A percentile compares a stretch with the other conserved stretches of the same genome.
phyloP scores from a whole-genome alignment of 2,888 invertebrate species.

The Stenoptilia bipunctidactyla region DNA sequence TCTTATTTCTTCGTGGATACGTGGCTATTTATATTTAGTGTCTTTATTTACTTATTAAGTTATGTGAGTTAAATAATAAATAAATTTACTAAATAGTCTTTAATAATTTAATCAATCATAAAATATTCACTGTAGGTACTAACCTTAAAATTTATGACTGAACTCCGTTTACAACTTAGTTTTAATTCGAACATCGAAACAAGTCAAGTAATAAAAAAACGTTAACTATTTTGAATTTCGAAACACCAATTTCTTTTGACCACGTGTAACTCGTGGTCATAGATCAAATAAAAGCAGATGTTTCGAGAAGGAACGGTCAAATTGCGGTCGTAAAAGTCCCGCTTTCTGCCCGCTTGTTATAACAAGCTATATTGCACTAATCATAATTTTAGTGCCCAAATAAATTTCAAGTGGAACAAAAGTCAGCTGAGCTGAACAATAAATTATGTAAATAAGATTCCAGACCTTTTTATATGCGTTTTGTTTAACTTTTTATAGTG shows the following conservation, averaged over 20 bases:
- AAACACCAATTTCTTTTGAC: conserved; percentile 8
- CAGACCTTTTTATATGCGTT: no score
- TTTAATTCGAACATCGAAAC: conserved; percentile 33
- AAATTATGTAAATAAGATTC: conserved; percentile 20
- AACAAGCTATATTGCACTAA: conserved; percentile 33
- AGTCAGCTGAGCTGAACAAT: conserved; percentile 20
- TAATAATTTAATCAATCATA: neutral
- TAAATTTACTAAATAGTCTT: neutral
- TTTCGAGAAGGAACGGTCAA: conserved; percentile 15
- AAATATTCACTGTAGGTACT: neutral
- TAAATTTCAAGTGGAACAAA: conserved; percentile 44
- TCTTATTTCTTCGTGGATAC: conserved; percentile 37
- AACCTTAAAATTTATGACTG: neutral
- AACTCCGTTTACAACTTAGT: conserved; percentile 19
- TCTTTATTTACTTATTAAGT: conserved; percentile 5
- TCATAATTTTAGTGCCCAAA: conserved; percentile 56
- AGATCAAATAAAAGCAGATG: conserved; percentile 45
- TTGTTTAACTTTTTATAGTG: no score
- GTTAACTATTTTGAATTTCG: no score
- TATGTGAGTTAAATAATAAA: neutral
- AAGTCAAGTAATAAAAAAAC: neutral
- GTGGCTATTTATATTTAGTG: neutral
- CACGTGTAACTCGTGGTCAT: conserved; percentile 22
- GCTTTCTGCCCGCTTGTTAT: conserved; percentile 44
- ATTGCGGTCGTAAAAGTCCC: conserved; percentile 58